Evolutionary conservation across 2,888 invertebrate species (phyloP).

Genomic region (Lepas anatifera): DNA sequence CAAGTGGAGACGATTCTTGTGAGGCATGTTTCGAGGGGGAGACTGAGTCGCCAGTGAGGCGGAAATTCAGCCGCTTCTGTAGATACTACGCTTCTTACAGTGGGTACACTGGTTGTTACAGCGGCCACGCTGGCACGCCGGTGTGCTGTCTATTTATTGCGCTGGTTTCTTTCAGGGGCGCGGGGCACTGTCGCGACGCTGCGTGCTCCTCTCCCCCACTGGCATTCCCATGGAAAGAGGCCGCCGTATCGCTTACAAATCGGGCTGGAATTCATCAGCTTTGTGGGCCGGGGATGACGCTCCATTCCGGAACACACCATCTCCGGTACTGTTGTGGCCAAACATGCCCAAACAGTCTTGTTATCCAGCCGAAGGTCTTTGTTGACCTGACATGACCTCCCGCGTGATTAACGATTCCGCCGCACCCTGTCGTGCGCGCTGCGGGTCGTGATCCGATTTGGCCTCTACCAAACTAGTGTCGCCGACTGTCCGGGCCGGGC

Average conservation of each 20-base stretch:
- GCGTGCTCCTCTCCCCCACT: not conserved
- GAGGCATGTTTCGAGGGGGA: not conserved
- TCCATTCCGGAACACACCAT: not conserved
- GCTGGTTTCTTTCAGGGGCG: not conserved
- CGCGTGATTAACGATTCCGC: not conserved
- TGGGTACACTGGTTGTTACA: no score
- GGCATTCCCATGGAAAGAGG: not conserved
- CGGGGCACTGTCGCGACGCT: not conserved
- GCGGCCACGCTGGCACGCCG: no score
- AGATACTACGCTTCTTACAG: no score
- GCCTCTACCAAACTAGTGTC: no score
- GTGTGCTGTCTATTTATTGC: no score
- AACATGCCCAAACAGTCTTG: not conserved
- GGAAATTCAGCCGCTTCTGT: constrained; percentile 1
- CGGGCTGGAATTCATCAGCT: not conserved
- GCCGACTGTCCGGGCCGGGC: no score
- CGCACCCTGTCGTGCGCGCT: not conserved
- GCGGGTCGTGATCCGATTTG: not conserved
- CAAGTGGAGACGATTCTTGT: not conserved
- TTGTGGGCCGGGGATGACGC: no score
- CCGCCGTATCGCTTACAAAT: constrained; percentile 10
- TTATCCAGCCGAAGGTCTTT: not conserved
- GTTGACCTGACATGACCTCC: not conserved
- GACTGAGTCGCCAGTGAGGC: not conserved
- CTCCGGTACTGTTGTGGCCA: not conserved